Evolutionary conservation across 2,113 vertebrate genomes (phyloP).

Genomic region (Steatornis caripensis): DNA sequence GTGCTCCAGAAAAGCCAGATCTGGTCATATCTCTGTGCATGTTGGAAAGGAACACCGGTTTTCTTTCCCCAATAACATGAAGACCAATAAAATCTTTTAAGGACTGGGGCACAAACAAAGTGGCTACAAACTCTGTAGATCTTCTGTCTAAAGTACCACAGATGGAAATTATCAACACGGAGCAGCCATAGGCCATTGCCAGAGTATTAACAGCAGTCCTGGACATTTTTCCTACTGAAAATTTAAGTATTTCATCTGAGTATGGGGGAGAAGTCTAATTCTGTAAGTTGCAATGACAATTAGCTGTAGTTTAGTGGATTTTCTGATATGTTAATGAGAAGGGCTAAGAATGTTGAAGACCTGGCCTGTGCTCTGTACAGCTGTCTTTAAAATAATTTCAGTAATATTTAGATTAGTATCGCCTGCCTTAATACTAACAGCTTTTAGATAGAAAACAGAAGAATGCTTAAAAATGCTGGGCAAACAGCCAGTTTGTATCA

Average conservation of each 20-base stretch:
- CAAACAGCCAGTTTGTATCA: background rate
- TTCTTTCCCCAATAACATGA: background rate
- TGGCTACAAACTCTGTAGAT: background rate
- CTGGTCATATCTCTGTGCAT: background rate
- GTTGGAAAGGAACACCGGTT: background rate
- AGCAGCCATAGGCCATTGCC: background rate
- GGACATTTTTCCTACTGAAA: background rate
- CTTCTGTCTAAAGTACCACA: background rate
- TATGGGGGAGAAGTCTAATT: background rate
- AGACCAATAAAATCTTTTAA: background rate
- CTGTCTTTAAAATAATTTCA: background rate
- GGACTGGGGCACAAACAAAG: background rate
- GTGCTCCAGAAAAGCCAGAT: background rate
- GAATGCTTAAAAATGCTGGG: background rate
- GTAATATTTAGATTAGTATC: background rate
- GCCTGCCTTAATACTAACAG: background rate
- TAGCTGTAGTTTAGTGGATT: background rate
- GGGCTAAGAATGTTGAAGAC: background rate
- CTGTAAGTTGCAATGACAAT: background rate
- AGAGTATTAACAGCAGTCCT: background rate
- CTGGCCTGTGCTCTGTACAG: background rate
- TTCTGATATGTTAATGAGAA: background rate
- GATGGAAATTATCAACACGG: background rate
- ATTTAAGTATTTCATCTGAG: background rate
- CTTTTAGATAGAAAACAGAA: background rate